These are phyloP conservation scores for Ligdia adustata DNA, from an alignment of 2,888 invertebrate species.

Conservation along the genomic window DNA sequence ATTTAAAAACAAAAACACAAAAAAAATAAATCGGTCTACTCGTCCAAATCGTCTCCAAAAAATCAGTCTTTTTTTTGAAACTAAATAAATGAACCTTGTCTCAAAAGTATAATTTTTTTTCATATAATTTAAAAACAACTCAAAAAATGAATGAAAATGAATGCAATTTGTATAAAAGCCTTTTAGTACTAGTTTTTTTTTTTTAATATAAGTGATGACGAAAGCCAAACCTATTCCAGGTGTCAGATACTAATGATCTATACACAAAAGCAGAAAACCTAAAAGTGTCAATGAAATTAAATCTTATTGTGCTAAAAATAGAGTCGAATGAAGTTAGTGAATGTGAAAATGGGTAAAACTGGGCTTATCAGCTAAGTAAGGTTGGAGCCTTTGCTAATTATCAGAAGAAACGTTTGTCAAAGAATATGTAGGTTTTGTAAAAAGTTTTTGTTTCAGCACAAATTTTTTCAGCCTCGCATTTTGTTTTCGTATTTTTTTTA, in stretches of 20 bases:
- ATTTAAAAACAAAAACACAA: too few relatives aligned
- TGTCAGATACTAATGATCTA: constrained; percentile 44
- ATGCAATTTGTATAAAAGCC: neutral
- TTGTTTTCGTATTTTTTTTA: too few relatives aligned
- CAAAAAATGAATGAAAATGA: neutral
- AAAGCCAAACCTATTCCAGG: constrained; percentile 35
- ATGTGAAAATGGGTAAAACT: constrained; percentile 40
- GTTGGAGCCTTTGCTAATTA: constrained; percentile 64
- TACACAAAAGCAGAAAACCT: constrained; percentile 18
- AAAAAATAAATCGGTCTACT: too few relatives aligned
- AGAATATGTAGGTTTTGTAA: constrained; percentile 18
- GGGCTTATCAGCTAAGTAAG: constrained; percentile 54
- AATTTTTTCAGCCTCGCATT: too few relatives aligned
- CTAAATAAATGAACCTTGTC: too few relatives aligned
- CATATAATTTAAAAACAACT: too few relatives aligned
- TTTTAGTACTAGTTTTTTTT: too few relatives aligned
- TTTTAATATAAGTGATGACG: too few relatives aligned
- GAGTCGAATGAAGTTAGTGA: constrained; percentile 29
- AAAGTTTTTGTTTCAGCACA: too few relatives aligned
- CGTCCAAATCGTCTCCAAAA: too few relatives aligned
- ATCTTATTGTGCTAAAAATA: constrained; percentile 34
- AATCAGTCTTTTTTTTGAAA: too few relatives aligned
- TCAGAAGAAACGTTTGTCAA: constrained; percentile 49
- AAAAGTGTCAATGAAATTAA: constrained; percentile 23
- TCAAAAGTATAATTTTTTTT: too few relatives aligned